phyloP scores from a whole-genome alignment of 2,113 vertebrate species.

The Maccullochella peelii region DNA sequence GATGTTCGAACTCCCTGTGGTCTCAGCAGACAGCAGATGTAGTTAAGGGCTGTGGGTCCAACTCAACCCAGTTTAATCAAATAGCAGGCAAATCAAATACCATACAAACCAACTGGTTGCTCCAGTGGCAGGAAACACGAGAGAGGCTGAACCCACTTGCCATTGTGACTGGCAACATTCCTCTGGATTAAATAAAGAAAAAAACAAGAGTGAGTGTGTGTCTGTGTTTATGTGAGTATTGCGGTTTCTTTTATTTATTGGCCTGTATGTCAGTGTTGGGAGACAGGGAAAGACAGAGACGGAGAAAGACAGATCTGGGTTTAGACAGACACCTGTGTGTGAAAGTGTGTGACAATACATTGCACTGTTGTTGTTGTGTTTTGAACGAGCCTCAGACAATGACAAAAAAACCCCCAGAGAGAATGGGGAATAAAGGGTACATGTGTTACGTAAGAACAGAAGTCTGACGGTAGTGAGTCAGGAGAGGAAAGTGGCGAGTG shows the following conservation, averaged over 20 bases:
- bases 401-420: slow-evolving; percentile 7
- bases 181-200: slow-evolving; percentile 14
- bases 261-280: slow-evolving; percentile 13
- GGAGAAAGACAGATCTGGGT: slow-evolving; percentile 21
- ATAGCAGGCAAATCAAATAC: slow-evolving; percentile 48
- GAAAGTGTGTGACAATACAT: slow-evolving; percentile 7
- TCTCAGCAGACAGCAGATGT: slow-evolving; percentile 47
- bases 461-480: slow-evolving; percentile 47
- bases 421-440: slow-evolving; percentile 21
- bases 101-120: slow-evolving; percentile 27
- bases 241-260: not conserved
- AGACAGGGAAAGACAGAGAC: not conserved
- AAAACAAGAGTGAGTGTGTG: not conserved
- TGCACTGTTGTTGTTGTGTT: slow-evolving; percentile 27
- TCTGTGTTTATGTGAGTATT: slow-evolving; percentile 1
- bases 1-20: slow-evolving; percentile 34
- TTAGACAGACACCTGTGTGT: slow-evolving; percentile 28
- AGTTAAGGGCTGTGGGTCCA: slow-evolving; percentile 35
- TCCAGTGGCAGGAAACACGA: slow-evolving; percentile 10
- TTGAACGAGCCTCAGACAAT: slow-evolving; percentile 33
- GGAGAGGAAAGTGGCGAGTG: slow-evolving; percentile 18
- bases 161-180: not conserved
- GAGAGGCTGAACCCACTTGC: slow-evolving; percentile 15
- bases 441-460: slow-evolving; percentile 59
- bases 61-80: slow-evolving; percentile 49